Evolutionary conservation across 2,113 vertebrate genomes (phyloP), one percentile per base, ranked within the genome.

Genomic region (Oncorhynchus mykiss): DNA sequence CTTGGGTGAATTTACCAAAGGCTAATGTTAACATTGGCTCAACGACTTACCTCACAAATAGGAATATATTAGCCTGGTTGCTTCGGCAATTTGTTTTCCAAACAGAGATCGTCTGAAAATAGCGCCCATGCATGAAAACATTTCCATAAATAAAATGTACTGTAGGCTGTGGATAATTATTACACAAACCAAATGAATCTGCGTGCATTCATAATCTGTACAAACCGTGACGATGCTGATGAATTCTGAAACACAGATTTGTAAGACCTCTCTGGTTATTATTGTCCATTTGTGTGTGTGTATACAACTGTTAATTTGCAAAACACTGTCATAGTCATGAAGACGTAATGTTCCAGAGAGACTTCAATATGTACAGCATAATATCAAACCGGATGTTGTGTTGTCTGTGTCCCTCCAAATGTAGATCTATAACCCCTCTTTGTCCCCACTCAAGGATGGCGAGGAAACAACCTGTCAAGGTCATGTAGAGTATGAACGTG

Each of bases 401-500:
- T 62, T 62, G 59, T 11, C 20, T n/a, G n/a, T 14, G n/a, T 14
- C 0, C 1, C n/a, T n/a, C 59, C n/a, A 34, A 34, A 68, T 68
- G 39, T 20, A 68, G 66, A 68, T 39, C 66, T n/a, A 20, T 68
- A 34, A 20, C 31, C 7, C 14, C 13, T 29, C 25, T 45, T 27
- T 39, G 66, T 68, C 59, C 59, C 13, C 24, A 25, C 64, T 70
- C 18, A 57, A 69, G 31, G 45, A 68, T 48, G 70, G 34, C 60
- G 45, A 25, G 25, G 67, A 34, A 34, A 60, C 22, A 65, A 20
- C 18, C 64, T 29, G 64, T 62, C 73, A 80, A 80, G 78, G 78
- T 80, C 73, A 80, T 62, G 51, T 64, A 67, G 57, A 31, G 48
- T 68, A 59, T 67, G 72, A 79, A 57, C 59, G 31, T 71, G 72